A percentile compares a stretch with the other conserved stretches of the same genome.
These are phyloP conservation scores for Sparidentex hasta DNA, from an alignment of 2,797 vertebrate species.

Conservation along the genomic window DNA sequence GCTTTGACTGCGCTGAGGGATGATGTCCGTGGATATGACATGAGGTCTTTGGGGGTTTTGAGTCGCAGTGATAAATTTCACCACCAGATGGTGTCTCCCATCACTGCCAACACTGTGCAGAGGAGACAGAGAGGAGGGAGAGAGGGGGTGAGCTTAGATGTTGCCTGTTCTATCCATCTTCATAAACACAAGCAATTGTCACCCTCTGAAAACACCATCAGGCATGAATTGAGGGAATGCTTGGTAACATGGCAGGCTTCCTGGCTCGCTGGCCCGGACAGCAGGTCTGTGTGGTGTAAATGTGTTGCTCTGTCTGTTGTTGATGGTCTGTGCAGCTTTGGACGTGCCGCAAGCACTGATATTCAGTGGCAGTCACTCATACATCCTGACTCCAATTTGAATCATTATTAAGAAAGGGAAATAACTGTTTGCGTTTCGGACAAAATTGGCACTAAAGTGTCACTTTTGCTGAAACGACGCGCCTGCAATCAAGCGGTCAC, in stretches of 20 bases:
- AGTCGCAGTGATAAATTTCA: conserved; percentile 60
- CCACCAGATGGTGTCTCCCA: conserved; percentile 83
- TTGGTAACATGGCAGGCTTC: conserved; percentile 64
- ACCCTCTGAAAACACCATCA: conserved; percentile 74
- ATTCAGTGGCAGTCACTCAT: conserved; percentile 47
- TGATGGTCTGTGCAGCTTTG: conserved; percentile 59
- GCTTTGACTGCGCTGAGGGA: conserved; percentile 25
- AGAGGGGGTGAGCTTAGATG: conserved; percentile 37
- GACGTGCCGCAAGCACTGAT: conserved; percentile 46
- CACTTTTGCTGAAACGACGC: not conserved
- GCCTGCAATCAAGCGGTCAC: not conserved
- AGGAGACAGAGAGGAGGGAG: conserved; percentile 34
- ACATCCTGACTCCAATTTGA: conserved; percentile 40
- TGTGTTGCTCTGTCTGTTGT: conserved; percentile 56
- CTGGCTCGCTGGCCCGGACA: conserved; percentile 64
- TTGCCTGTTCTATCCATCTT: conserved; percentile 78
- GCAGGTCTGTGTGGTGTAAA: conserved; percentile 60
- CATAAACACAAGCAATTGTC: conserved; percentile 77
- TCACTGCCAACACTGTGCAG: conserved; percentile 47
- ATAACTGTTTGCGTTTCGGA: not conserved
- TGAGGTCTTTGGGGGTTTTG: conserved; percentile 23
- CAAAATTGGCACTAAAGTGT: not conserved
- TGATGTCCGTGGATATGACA: conserved; percentile 51
- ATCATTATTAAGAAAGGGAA: not conserved
- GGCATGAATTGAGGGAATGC: conserved; percentile 69